Base-by-base conservation (phyloP, 2,113 vertebrate genomes). In the Scomber scombrus region DNA sequence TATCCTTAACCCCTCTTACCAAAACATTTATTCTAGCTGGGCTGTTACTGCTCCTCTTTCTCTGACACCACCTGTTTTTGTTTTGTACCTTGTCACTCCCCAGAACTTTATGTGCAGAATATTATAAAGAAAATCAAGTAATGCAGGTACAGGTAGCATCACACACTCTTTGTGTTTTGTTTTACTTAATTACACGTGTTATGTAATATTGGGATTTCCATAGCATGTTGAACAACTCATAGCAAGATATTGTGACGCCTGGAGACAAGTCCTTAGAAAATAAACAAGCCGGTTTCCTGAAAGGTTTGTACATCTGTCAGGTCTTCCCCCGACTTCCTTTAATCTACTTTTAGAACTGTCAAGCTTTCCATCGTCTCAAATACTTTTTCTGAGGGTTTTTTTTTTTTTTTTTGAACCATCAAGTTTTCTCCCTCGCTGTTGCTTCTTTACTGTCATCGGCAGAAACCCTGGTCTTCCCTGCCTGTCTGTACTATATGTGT, bases 281-380 rank as follows among this genome's bases (percentile, higher is more conserved):
- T 84, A 91, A 93, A 92, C 87, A 90, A 88, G 45, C 13, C 13
- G 8, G 56, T 69, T 87, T 81, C 74, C 63, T 40, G 66, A 57
- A 61, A 75, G 58, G 64, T 78, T 85, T 84, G 74, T 78, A 29
- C 3, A 50, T 76, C 76, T 87, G 86, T 82, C 84, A 71, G 73
- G 74, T 71, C 71, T 89, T 87, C 73, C 85, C 75, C 68, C 45
- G 16, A 51, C 72, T 84, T 87, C 62, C 79, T 88, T 71, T 89
- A 62, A 80, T 87, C 81, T 47, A 78, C 55, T 85, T 85, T 85
- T 74, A 80, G 63, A 84, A 29, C 77, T 80, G 71, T 58, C 6
- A 15, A 61, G 76, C 71, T 84, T 76, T 82, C 75, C 26, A 62
- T 82, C 80, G 26, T 47, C 69, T 77, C 56, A 60, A 69, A 82